phyloP scores from a whole-genome alignment of 1,140 invertebrate genomes.

The Aleiodes sp. region DNA sequence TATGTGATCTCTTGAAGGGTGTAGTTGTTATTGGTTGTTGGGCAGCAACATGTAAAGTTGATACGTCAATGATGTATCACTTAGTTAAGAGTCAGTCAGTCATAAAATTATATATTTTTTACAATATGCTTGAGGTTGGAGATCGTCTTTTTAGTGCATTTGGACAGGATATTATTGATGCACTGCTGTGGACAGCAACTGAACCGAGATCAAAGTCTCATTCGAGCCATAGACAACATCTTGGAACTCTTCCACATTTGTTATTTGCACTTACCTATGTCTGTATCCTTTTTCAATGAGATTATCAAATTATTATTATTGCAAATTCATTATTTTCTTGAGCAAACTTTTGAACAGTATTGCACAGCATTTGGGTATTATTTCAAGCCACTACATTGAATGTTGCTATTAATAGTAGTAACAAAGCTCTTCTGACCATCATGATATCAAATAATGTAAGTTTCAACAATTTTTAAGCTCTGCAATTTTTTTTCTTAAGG shows the following conservation, averaged over 20 bases:
- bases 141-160: constrained; percentile 96
- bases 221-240: constrained; percentile 76
- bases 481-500: no score
- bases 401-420: constrained; percentile 99
- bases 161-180: constrained; percentile 98
- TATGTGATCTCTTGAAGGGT: constrained; percentile 96
- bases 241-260: constrained; percentile 89
- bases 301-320: constrained; percentile 3
- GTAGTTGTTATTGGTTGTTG: constrained; percentile 86
- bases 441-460: constrained; percentile 99
- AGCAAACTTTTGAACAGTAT: no score
- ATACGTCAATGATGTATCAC: constrained; percentile 99
- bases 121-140: constrained; percentile 99
- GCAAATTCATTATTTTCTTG: no score
- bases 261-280: constrained; percentile 92
- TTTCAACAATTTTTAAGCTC: no score
- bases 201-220: constrained; percentile 79
- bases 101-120: constrained; percentile 99
- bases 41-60: constrained; percentile 87
- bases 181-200: constrained; percentile 97
- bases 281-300: constrained; percentile 81
- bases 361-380: constrained; percentile 91
- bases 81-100: constrained; percentile 98
- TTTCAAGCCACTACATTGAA: constrained; percentile 96
- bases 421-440: constrained; percentile 96